Evolutionary conservation across 2,888 invertebrate species (phyloP).

Genomic region (Electrophaes corylata): DNA sequence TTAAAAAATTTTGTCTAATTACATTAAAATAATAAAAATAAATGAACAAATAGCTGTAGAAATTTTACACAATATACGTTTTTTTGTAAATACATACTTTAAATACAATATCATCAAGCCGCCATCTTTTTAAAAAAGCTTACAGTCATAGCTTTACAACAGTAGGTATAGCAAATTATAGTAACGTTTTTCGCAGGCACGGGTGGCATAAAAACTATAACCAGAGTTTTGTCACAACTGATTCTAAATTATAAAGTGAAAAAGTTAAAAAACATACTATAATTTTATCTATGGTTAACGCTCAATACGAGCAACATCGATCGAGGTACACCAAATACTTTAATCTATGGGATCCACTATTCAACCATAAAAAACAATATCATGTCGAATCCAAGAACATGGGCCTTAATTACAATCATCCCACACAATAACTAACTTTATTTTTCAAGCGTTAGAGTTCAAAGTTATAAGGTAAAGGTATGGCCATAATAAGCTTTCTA

Average conservation of each 20-base stretch:
- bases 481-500: slow-evolving; percentile 73
- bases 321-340: slow-evolving; percentile 60
- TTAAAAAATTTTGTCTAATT: too few species aligned
- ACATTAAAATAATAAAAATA: too few species aligned
- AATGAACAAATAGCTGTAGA: neutral
- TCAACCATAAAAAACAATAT: slow-evolving; percentile 80
- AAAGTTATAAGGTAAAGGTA: slow-evolving; percentile 30
- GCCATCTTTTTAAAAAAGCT: too few species aligned
- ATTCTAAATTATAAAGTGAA: neutral
- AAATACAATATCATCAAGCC: too few species aligned
- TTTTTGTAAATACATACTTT: too few species aligned
- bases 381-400: slow-evolving; percentile 68
- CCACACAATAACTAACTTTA: slow-evolving; percentile 45
- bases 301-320: slow-evolving; percentile 39
- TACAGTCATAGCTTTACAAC: too few species aligned
- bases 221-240: neutral
- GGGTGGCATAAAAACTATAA: neutral
- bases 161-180: too few species aligned
- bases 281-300: neutral
- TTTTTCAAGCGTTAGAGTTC: slow-evolving; percentile 34
- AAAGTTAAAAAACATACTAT: neutral
- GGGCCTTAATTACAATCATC: slow-evolving; percentile 73
- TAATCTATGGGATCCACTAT: slow-evolving; percentile 75
- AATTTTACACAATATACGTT: too few species aligned
- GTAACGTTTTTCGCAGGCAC: too few species aligned